A percentile compares a stretch with the other conserved stretches of the same genome.
Conservation (phyloP, 1,140 invertebrate genomes). For the Nasonia vitripennis region DNA sequence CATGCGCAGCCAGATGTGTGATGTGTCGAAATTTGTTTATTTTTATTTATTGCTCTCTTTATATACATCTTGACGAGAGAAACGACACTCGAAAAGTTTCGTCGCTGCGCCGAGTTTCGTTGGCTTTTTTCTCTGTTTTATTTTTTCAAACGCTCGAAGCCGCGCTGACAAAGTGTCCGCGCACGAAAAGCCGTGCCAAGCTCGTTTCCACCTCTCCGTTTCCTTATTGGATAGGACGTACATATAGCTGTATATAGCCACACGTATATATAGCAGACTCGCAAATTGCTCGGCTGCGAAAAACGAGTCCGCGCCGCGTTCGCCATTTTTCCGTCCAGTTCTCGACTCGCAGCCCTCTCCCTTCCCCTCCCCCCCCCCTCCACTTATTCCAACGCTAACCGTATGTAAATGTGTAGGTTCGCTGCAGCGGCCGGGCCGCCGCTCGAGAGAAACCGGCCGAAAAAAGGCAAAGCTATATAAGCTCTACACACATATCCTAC, state of each 20-base stretch:
- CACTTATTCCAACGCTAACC: constrained; percentile 17
- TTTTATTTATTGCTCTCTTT: neutral
- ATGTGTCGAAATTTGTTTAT: neutral
- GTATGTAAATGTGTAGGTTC: constrained; percentile 42
- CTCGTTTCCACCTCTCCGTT: constrained; percentile 29
- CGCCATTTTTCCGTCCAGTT: constrained; percentile 24
- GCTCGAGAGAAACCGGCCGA: neutral
- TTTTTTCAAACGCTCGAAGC: neutral
- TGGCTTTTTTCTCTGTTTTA: neutral
- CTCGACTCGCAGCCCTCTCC: too few relatives aligned
- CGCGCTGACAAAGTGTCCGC: constrained; percentile 26
- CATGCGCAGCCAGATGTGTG: constrained; percentile 5
- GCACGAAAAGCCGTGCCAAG: constrained; percentile 31
- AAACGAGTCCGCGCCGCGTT: neutral
- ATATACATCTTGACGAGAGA: neutral
- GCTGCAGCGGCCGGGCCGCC: neutral
- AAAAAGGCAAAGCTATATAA: constrained; percentile 8
- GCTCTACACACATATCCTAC: neutral
- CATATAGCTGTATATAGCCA: too few relatives aligned
- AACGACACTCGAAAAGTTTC: neutral
- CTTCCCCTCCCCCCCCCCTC: neutral
- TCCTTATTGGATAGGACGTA: constrained; percentile 39
- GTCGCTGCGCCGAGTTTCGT: neutral
- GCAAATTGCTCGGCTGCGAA: constrained; percentile 35
- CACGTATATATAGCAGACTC: neutral